Evolutionary conservation across 2,888 invertebrate species (phyloP).

Genomic region (Eupithecia subumbrata): DNA sequence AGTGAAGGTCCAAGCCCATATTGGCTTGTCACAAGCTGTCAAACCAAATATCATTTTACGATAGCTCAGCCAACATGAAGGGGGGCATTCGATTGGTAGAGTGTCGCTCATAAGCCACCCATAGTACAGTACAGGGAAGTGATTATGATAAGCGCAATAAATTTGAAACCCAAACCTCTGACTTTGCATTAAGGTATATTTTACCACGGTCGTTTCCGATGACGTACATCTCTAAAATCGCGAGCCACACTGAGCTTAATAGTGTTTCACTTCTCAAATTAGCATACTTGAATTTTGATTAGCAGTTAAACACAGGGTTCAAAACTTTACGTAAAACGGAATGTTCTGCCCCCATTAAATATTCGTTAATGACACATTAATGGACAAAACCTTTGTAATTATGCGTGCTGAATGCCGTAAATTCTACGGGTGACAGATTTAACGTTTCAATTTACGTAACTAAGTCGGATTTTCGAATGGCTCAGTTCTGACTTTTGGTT

Average conservation of each 20-base stretch:
- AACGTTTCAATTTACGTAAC: constrained; percentile 47
- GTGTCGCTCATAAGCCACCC: too few species aligned
- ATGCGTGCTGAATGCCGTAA: constrained; percentile 62
- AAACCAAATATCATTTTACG: not conserved
- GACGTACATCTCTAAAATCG: constrained; percentile 34
- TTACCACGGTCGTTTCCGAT: not conserved
- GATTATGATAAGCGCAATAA: not conserved
- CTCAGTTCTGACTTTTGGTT: constrained; percentile 24
- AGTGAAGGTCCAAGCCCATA: not conserved
- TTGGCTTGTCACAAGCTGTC: not conserved
- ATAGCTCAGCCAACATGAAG: not conserved
- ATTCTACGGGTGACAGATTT: constrained; percentile 49
- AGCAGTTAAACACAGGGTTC: constrained; percentile 71
- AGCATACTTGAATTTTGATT: constrained; percentile 80
- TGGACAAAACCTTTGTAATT: constrained; percentile 72
- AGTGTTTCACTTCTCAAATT: constrained; percentile 67
- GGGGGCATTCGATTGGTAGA: not conserved
- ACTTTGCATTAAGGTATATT: constrained; percentile 2
- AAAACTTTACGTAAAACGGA: constrained; percentile 51
- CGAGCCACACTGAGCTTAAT: constrained; percentile 55
- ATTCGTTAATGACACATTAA: constrained; percentile 63
- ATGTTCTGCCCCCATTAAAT: constrained; percentile 65
- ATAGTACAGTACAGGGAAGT: too few species aligned
- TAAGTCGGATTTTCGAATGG: constrained; percentile 41
- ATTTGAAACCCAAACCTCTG: not conserved